Percentiles rank a stretch among this genome's conserved stretches.
These are phyloP conservation scores for Fragum sueziense DNA, from an alignment of 2,888 invertebrate genomes.

Conservation along the genomic window DNA sequence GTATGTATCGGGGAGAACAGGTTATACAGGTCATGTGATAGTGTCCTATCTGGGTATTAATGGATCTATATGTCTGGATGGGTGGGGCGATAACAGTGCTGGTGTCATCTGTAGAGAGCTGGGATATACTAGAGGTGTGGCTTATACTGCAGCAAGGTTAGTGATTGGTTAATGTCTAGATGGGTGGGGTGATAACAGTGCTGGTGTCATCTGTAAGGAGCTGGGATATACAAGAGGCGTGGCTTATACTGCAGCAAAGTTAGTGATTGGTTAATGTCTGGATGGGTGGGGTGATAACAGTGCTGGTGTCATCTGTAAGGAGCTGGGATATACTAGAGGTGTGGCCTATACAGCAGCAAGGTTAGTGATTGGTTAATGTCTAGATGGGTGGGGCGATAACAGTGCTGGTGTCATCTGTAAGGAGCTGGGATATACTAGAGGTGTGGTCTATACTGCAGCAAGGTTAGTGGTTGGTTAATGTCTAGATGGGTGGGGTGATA, in stretches of 20 bases:
- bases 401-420: slow-evolving; percentile 84
- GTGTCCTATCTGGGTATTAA: slow-evolving; percentile 64
- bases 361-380: slow-evolving; percentile 35
- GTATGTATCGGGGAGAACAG: slow-evolving; percentile 35
- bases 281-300: slow-evolving; percentile 86
- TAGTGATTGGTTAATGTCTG: slow-evolving; percentile 69
- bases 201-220: slow-evolving; percentile 67
- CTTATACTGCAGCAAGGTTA: slow-evolving; percentile 58
- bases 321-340: slow-evolving; percentile 65
- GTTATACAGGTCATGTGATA: slow-evolving; percentile 62
- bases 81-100: slow-evolving; percentile 71
- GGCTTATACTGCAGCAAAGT: slow-evolving; percentile 60
- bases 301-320: slow-evolving; percentile 83
- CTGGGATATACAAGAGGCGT: slow-evolving; percentile 63
- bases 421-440: slow-evolving; percentile 79
- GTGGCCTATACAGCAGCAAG: slow-evolving; percentile 55
- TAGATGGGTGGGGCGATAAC: slow-evolving; percentile 85
- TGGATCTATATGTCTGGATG: slow-evolving; percentile 71
- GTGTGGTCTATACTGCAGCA: slow-evolving; percentile 51
- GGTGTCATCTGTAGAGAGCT: slow-evolving; percentile 67
- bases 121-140: slow-evolving; percentile 63
- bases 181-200: slow-evolving; percentile 70
- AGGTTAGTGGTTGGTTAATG: slow-evolving; percentile 22
- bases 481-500: background rate
- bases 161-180: slow-evolving; percentile 58